Evolutionary conservation across 2,888 invertebrate species (phyloP).

Genomic region (Zele albiditarsus): DNA sequence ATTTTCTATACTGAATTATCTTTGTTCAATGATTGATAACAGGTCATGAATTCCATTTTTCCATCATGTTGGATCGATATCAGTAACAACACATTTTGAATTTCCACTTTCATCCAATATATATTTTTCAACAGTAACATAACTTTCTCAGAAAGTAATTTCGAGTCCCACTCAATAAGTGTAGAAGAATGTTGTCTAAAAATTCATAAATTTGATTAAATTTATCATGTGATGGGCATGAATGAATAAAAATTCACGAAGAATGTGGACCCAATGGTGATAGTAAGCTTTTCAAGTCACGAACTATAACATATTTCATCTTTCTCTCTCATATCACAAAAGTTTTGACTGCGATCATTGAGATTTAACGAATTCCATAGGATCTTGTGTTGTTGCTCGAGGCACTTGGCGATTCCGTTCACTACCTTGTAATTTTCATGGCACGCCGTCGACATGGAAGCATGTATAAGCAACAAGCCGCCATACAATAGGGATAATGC

Average conservation of each 20-base stretch:
- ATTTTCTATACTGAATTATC: too few species aligned
- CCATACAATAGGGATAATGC: slow-evolving; percentile 6
- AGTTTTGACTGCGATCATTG: slow-evolving; percentile 17
- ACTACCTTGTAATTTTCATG: slow-evolving; percentile 39
- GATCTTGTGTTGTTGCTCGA: neutral
- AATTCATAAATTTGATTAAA: neutral
- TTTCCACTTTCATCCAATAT: too few species aligned
- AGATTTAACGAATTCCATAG: slow-evolving; percentile 21
- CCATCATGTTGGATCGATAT: too few species aligned
- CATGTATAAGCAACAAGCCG: slow-evolving; percentile 18
- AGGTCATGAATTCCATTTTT: too few species aligned
- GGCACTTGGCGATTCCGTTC: slow-evolving; percentile 28
- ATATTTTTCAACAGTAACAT: too few species aligned
- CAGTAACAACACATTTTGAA: too few species aligned
- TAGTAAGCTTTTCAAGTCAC: neutral
- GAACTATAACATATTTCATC: neutral
- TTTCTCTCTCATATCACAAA: neutral
- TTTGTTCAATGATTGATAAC: too few species aligned
- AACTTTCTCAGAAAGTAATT: too few species aligned
- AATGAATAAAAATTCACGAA: neutral
- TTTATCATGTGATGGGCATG: neutral
- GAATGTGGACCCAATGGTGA: neutral
- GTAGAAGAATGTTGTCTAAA: neutral
- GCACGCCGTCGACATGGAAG: slow-evolving; percentile 28
- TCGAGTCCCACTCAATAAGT: too few species aligned